Evolutionary conservation across 2,797 vertebrate genomes (phyloP).

Genomic region (Anolis apletophallus): DNA sequence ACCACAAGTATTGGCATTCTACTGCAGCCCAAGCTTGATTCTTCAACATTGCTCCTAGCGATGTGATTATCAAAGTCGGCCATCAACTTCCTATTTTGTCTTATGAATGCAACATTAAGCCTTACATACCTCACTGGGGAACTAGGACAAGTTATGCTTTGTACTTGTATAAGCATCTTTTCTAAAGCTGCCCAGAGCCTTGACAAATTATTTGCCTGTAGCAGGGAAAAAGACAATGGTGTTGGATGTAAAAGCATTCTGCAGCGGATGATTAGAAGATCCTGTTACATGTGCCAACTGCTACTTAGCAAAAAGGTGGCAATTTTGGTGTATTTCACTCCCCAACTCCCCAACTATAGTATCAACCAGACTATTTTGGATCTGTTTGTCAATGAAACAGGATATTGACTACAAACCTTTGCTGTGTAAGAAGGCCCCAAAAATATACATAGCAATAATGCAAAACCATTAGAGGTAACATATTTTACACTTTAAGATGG

Average conservation of each 20-base stretch:
- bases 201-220: conserved; percentile 22
- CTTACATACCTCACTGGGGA: rapidly evolving
- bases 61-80: background rate
- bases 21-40: background rate
- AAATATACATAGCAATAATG: background rate
- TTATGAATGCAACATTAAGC: background rate
- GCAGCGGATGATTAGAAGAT: background rate
- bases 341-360: background rate
- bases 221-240: conserved; percentile 25
- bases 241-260: background rate
- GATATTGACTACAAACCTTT: background rate
- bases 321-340: background rate
- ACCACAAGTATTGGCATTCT: background rate
- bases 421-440: background rate
- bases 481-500: too few species aligned
- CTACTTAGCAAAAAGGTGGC: background rate
- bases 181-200: conserved; percentile 4
- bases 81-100: background rate
- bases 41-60: background rate
- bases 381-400: background rate
- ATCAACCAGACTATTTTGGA: background rate
- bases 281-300: conserved; percentile 6
- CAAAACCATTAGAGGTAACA: background rate
- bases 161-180: conserved; percentile 27
- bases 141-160: conserved; percentile 8